Conservation (phyloP, 2,113 vertebrate species). For the Monarcha castaneiventris region DNA sequence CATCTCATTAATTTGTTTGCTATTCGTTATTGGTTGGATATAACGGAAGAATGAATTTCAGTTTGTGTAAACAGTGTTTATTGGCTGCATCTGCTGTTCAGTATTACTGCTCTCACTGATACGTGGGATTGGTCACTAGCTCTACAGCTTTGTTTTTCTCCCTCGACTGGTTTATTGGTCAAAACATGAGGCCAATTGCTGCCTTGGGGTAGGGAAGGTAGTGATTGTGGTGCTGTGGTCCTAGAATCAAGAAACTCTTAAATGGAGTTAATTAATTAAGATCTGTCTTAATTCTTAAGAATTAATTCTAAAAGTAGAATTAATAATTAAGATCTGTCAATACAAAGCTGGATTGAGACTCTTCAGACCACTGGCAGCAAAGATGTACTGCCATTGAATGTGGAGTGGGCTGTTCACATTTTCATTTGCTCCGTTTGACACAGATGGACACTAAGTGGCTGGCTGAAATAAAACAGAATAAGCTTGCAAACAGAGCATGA, state of each 20-base stretch:
- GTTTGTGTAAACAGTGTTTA: not conserved
- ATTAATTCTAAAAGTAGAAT: too few relatives aligned
- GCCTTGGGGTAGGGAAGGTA: not conserved
- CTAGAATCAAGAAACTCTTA: not conserved
- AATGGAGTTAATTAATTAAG: not conserved
- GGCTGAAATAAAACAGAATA: not conserved
- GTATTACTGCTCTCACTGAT: not conserved
- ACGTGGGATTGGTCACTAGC: not conserved
- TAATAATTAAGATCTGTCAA: not conserved
- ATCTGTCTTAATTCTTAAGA: too few relatives aligned
- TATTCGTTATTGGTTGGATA: not conserved
- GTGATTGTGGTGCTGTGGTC: not conserved
- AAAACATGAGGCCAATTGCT: not conserved
- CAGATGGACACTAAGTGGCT: not conserved
- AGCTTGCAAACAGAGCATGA: not conserved
- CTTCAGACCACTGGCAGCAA: not conserved
- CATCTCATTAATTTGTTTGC: constrained; percentile 5
- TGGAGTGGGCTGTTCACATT: not conserved
- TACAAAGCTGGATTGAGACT: not conserved
- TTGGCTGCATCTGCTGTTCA: not conserved
- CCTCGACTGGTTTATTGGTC: not conserved
- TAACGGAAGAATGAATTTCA: not conserved
- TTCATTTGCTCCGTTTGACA: not conserved
- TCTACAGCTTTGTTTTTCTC: not conserved
- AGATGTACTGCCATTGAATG: fast-evolving